Evolutionary conservation across 1,140 invertebrate genomes (phyloP).

Genomic region (Carposina sasakii): DNA sequence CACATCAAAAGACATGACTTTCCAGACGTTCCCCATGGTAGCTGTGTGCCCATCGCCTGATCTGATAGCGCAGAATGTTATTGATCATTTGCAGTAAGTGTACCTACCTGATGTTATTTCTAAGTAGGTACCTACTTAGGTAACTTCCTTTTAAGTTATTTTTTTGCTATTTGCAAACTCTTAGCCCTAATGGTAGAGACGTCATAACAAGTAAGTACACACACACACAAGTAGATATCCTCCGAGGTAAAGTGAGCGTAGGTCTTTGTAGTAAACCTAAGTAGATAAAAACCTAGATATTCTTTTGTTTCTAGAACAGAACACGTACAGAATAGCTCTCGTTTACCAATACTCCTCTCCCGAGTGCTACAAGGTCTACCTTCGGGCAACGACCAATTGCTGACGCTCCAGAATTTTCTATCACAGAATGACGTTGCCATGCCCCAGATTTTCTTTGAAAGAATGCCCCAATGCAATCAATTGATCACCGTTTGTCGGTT

Average conservation of each 20-base stretch:
- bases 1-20: neutral
- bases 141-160: neutral
- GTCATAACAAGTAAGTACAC: neutral
- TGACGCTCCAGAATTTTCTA: no score
- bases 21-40: slow-evolving; percentile 28
- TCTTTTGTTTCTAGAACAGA: neutral
- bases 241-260: no score
- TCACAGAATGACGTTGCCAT: no score
- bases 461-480: no score
- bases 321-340: no score
- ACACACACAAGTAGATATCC: neutral
- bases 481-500: slow-evolving; percentile 39
- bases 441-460: no score
- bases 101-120: neutral
- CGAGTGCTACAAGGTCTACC: no score
- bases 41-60: slow-evolving; percentile 36
- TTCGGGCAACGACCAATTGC: no score
- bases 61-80: slow-evolving; percentile 27
- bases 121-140: neutral
- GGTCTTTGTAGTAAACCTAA: no score
- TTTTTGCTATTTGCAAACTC: neutral
- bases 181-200: neutral
- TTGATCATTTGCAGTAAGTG: slow-evolving; percentile 24
- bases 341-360: no score
- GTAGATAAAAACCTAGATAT: neutral